A percentile compares a stretch with the other conserved stretches of the same genome.
These are phyloP conservation scores for Sphenopsis melanotis DNA, from an alignment of 2,797 vertebrate species.

Conservation along the genomic window DNA sequence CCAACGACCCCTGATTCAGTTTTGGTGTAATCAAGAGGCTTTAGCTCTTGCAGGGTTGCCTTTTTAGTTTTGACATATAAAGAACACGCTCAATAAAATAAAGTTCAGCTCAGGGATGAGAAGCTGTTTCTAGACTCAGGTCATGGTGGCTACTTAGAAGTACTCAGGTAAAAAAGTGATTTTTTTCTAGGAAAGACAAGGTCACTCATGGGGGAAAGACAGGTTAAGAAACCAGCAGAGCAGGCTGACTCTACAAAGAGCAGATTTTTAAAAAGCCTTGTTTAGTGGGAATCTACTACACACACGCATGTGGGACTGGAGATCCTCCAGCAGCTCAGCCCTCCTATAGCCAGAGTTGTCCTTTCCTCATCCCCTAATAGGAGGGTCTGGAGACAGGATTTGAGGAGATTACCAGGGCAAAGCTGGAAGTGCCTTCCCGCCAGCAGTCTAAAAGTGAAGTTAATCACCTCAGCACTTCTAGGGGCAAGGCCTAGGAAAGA, in stretches of 20 bases:
- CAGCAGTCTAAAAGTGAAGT: slow-evolving; percentile 45
- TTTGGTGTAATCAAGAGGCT: background rate
- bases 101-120: background rate
- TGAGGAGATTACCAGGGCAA: slow-evolving; percentile 35
- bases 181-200: background rate
- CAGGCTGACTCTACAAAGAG: background rate
- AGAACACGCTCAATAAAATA: background rate
- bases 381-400: background rate
- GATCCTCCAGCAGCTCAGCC: background rate
- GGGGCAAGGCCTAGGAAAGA: background rate
- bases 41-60: background rate
- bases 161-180: background rate
- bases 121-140: background rate
- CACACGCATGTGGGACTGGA: rapidly evolving
- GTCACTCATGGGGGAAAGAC: background rate
- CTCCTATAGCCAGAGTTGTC: background rate
- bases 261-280: background rate
- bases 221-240: background rate
- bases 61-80: background rate
- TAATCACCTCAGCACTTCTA: slow-evolving; percentile 31
- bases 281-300: background rate
- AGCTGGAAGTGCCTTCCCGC: background rate
- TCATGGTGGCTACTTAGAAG: background rate
- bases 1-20: background rate
- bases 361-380: background rate